A percentile compares a stretch with the other conserved stretches of the same genome.
Conservation (phyloP, 2,888 invertebrate species). For the Aspidiotus destructor region DNA sequence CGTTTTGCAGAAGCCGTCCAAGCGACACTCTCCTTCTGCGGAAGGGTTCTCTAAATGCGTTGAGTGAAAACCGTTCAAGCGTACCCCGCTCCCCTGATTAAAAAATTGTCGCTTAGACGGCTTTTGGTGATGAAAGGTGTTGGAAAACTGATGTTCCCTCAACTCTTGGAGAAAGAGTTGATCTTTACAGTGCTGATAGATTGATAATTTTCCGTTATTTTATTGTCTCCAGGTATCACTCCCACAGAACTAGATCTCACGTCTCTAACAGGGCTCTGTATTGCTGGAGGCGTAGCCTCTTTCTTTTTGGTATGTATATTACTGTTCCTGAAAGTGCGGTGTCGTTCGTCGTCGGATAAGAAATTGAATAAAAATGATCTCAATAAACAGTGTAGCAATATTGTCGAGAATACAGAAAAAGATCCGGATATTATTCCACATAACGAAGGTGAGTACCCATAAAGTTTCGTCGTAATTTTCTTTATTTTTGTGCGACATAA, state of each 20-base stretch:
- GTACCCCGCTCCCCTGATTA: too few relatives aligned
- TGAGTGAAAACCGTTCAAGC: too few relatives aligned
- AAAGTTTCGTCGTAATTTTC: not conserved
- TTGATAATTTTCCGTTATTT: too few relatives aligned
- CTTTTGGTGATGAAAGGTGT: too few relatives aligned
- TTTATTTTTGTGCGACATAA: too few relatives aligned
- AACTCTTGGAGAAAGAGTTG: too few relatives aligned
- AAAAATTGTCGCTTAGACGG: too few relatives aligned
- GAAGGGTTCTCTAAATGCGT: too few relatives aligned
- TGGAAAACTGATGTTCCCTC: too few relatives aligned
- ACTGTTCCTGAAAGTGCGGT: slow-evolving; percentile 19
- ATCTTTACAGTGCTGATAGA: too few relatives aligned
- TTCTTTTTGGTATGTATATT: slow-evolving; percentile 30
- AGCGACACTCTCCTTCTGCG: too few relatives aligned
- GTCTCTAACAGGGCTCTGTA: slow-evolving; percentile 29
- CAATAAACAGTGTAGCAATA: slow-evolving; percentile 24
- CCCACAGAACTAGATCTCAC: slow-evolving; percentile 37
- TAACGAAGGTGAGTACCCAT: slow-evolving; percentile 14
- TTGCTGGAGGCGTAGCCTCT: slow-evolving; percentile 28
- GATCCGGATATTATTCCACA: slow-evolving; percentile 79
- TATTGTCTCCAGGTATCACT: slow-evolving; percentile 22
- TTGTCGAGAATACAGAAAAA: slow-evolving; percentile 60
- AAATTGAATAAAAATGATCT: slow-evolving; percentile 20
- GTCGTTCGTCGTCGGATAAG: slow-evolving; percentile 7
- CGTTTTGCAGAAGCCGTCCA: too few relatives aligned